Conservation (phyloP, 2,888 invertebrate genomes). For the Cenopis cana region DNA sequence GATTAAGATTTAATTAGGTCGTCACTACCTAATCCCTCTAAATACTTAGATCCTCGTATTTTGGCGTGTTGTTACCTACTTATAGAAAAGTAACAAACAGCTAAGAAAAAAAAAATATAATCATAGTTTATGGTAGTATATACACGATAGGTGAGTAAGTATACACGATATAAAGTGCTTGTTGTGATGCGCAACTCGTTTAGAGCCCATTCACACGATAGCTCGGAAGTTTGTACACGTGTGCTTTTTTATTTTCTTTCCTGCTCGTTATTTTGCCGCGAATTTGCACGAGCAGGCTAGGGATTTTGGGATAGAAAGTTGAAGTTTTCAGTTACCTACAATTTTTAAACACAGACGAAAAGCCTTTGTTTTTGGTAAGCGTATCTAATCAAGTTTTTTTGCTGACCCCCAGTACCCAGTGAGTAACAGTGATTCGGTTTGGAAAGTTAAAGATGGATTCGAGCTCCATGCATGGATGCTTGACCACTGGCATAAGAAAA, state of each 20-base stretch:
- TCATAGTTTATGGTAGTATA: conserved; percentile 9
- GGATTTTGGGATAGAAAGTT: conserved; percentile 19
- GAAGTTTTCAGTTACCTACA: neutral
- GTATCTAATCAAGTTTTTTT: neutral
- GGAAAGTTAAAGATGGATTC: too few relatives aligned
- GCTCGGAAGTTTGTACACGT: conserved; percentile 51
- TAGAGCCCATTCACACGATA: conserved; percentile 66
- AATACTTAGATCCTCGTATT: too few relatives aligned
- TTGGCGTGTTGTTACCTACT: too few relatives aligned
- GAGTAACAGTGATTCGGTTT: neutral
- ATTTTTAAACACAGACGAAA: neutral
- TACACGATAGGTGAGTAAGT: conserved; percentile 8
- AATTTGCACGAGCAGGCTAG: conserved; percentile 43
- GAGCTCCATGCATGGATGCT: too few relatives aligned
- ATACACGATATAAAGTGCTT: conserved; percentile 27
- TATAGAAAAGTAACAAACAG: too few relatives aligned
- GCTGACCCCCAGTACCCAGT: too few relatives aligned
- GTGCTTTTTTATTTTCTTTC: conserved; percentile 53
- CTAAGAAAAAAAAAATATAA: neutral
- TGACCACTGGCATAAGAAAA: too few relatives aligned
- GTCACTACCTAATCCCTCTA: too few relatives aligned
- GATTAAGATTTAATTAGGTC: too few relatives aligned
- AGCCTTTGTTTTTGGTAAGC: neutral
- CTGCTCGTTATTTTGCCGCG: conserved; percentile 58
- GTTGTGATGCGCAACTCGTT: conserved; percentile 52